Evolutionary conservation across 2,888 invertebrate genomes (phyloP).

Genomic region (Malthinus flaveolus): DNA sequence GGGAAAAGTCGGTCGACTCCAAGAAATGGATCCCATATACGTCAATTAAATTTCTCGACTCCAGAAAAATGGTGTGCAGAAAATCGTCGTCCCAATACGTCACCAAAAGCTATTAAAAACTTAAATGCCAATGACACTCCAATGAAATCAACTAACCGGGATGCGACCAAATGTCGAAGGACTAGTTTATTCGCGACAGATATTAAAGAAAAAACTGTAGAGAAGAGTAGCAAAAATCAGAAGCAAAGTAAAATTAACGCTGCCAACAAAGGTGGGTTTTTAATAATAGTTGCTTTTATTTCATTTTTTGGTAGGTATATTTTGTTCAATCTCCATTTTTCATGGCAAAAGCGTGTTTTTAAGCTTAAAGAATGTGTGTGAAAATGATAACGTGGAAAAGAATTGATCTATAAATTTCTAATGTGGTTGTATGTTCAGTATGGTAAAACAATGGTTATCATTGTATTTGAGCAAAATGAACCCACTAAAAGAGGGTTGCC

Average conservation of each 20-base stretch:
- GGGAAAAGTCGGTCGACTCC: constrained; percentile 21
- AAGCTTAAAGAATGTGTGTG: too few relatives aligned
- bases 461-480: neutral
- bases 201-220: neutral
- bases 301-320: too few relatives aligned
- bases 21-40: constrained; percentile 40
- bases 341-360: too few relatives aligned
- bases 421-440: too few relatives aligned
- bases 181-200: neutral
- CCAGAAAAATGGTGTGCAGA: constrained; percentile 28
- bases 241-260: too few relatives aligned
- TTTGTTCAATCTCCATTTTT: too few relatives aligned
- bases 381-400: too few relatives aligned
- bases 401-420: too few relatives aligned
- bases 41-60: constrained; percentile 44
- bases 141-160: too few relatives aligned
- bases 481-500: neutral
- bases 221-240: constrained; percentile 3
- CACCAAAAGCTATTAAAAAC: constrained; percentile 25
- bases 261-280: constrained; percentile 7
- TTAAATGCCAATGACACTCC: neutral
- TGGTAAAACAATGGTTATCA: neutral
- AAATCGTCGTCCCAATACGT: constrained; percentile 10
- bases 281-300: too few relatives aligned
- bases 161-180: too few relatives aligned